phyloP scores from a whole-genome alignment of 2,113 vertebrate species.

The Plestiodon gilberti region DNA sequence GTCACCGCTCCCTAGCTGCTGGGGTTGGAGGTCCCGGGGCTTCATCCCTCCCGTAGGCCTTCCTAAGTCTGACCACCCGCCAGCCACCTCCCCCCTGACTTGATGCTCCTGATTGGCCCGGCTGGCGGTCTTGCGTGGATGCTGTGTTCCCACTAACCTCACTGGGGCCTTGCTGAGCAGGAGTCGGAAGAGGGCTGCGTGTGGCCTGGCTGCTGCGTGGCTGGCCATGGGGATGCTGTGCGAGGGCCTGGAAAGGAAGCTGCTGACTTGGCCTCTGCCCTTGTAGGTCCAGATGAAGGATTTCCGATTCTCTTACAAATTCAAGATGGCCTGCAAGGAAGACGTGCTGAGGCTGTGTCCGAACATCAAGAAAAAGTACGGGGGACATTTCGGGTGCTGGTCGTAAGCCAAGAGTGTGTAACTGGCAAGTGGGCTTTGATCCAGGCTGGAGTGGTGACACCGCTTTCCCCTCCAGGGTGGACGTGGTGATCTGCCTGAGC shows the following conservation, averaged over 20 bases:
- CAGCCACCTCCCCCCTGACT: background rate
- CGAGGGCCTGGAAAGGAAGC: background rate
- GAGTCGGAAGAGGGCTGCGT: background rate
- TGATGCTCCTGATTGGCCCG: background rate
- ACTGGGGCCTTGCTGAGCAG: background rate
- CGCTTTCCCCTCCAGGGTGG: conserved; percentile 81
- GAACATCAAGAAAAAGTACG: conserved; percentile 97
- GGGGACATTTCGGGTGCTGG: conserved; percentile 6
- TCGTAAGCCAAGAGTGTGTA: background rate
- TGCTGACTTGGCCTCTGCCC: background rate
- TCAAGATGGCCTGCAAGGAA: conserved; percentile 98
- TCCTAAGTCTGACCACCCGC: background rate
- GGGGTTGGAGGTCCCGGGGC: conserved; percentile 3
- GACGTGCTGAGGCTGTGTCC: conserved; percentile 95
- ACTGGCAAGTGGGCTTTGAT: background rate
- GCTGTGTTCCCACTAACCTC: too few relatives aligned
- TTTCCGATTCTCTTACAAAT: conserved; percentile 97
- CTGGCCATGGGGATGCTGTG: background rate
- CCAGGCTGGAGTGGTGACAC: background rate
- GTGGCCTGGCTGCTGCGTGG: too few relatives aligned
- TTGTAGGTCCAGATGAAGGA: conserved; percentile 96
- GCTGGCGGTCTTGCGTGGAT: background rate
- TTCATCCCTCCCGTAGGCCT: background rate
- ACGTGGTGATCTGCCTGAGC: conserved; percentile 96
- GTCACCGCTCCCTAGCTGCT: background rate